A percentile compares a stretch with the other conserved stretches of the same genome.
Evolutionary conservation across 2,113 vertebrate species (phyloP).

Genomic region (Isurus oxyrinchus): DNA sequence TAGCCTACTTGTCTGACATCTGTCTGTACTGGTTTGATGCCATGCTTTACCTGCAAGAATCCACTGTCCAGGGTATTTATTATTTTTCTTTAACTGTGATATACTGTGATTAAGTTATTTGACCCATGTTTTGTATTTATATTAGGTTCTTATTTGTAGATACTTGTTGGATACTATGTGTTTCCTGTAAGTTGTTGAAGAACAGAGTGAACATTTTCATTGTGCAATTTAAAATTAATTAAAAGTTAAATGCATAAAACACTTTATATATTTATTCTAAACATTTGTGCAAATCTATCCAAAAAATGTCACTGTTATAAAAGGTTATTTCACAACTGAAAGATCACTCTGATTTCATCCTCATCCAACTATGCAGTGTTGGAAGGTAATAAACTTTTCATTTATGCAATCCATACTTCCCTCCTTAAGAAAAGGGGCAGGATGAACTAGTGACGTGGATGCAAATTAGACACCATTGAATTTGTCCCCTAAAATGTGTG

Average conservation of each 20-base stretch:
- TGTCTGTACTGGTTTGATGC: not conserved
- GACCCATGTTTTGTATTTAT: constrained; percentile 13
- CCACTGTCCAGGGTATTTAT: not conserved
- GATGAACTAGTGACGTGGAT: not conserved
- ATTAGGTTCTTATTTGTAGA: not conserved
- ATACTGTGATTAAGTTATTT: constrained; percentile 29
- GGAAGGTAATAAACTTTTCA: not conserved
- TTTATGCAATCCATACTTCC: not conserved
- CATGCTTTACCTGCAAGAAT: not conserved
- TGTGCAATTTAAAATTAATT: not conserved
- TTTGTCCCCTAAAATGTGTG: not conserved
- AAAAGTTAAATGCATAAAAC: constrained; percentile 10
- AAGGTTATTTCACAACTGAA: not conserved
- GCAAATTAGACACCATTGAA: not conserved
- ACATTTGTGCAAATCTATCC: not conserved
- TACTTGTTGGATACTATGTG: constrained; percentile 3
- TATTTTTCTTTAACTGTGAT: not conserved
- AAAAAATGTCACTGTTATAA: not conserved
- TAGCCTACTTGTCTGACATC: not conserved
- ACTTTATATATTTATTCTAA: not conserved
- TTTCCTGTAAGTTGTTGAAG: not conserved
- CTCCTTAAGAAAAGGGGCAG: not conserved
- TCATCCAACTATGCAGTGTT: not conserved
- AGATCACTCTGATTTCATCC: not conserved
- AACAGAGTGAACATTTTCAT: constrained; percentile 15